Conservation (phyloP, 1,140 invertebrate species). For the Drosophila pallidifrons region DNA sequence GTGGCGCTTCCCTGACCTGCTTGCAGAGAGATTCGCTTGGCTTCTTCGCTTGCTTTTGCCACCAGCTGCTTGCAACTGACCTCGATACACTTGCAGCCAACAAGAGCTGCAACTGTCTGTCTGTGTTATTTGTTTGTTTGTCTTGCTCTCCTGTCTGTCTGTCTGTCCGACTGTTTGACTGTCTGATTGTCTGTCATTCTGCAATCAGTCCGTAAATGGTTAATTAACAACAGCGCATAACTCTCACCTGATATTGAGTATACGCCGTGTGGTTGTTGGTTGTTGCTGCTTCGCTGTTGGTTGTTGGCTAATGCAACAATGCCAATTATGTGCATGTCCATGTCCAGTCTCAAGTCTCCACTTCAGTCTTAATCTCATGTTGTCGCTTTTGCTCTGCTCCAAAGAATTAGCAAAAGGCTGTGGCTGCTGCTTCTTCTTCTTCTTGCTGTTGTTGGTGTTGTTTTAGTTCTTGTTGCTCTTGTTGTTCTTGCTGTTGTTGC, state of each 20-base stretch:
- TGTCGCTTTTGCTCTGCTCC: background rate
- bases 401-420: constrained; percentile 37
- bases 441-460: constrained; percentile 11
- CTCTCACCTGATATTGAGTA: constrained; percentile 66
- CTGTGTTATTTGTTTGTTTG: no score
- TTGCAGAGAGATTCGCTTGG: background rate
- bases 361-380: constrained; percentile 26
- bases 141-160: constrained; percentile 8
- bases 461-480: background rate
- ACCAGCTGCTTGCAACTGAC: constrained; percentile 27
- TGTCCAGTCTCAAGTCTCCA: constrained; percentile 50
- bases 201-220: constrained; percentile 77
- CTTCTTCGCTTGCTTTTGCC: background rate
- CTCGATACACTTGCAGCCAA: constrained; percentile 53
- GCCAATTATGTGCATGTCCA: constrained; percentile 77
- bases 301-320: constrained; percentile 59
- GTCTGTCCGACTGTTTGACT: background rate
- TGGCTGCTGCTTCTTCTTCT: constrained; percentile 13
- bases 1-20: background rate
- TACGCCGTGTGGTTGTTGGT: background rate
- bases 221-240: constrained; percentile 81
- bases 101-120: no score
- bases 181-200: constrained; percentile 4
- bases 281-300: constrained; percentile 22
- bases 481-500: background rate